Percentiles rank a stretch among this genome's conserved stretches.
phyloP scores from a whole-genome alignment of 2,113 vertebrate species.

The Psephotus haematonotus region DNA sequence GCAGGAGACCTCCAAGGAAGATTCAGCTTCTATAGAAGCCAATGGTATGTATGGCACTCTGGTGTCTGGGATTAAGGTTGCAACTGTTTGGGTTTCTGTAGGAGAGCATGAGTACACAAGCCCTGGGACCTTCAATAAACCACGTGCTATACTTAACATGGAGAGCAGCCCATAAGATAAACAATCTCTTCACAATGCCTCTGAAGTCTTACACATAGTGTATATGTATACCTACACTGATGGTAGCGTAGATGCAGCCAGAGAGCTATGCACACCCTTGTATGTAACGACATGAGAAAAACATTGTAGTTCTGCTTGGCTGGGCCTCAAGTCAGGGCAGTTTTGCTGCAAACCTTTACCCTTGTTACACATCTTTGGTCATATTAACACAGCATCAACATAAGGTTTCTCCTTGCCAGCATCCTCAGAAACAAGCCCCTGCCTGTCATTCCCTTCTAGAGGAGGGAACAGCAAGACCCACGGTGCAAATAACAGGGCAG shows the following conservation, averaged over 20 bases:
- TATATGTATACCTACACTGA: neutral
- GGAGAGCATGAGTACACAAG: neutral
- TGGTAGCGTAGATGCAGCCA: neutral
- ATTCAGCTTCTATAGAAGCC: neutral
- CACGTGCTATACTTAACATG: fast-evolving
- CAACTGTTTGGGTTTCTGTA: neutral
- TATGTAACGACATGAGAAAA: neutral
- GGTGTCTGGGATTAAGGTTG: neutral
- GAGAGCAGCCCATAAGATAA: constrained; percentile 52
- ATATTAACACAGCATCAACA: neutral
- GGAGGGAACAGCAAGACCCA: neutral
- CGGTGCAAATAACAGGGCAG: neutral
- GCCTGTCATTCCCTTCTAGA: neutral
- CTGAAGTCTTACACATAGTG: neutral
- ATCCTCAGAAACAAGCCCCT: neutral
- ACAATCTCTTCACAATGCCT: neutral
- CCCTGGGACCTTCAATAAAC: neutral
- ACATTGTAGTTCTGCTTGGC: neutral
- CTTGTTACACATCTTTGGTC: neutral
- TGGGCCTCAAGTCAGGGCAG: neutral
- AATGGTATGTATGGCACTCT: fast-evolving
- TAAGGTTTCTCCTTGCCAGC: neutral
- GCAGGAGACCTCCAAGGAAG: neutral
- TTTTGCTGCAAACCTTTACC: neutral
- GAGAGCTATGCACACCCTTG: neutral